phyloP scores from a whole-genome alignment of 92 coral and sea anemone species.

The Porites lobata region DNA sequence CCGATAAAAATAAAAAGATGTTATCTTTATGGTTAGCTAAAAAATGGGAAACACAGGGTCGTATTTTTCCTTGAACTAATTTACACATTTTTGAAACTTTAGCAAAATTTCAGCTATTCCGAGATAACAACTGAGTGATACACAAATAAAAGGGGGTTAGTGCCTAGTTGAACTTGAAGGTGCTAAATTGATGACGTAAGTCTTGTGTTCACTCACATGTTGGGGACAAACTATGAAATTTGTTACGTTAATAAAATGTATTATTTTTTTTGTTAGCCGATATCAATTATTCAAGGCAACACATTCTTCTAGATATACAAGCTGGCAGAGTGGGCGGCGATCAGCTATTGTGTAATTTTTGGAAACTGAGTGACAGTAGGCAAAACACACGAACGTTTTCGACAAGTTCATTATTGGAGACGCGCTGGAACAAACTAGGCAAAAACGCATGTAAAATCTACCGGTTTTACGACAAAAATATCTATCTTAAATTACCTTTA shows the following conservation, averaged over 20 bases:
- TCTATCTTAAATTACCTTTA: neutral
- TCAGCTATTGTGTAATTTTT: slow-evolving; percentile 17
- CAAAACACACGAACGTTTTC: slow-evolving; percentile 1
- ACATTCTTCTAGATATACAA: slow-evolving; percentile 14
- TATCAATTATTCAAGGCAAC: slow-evolving; percentile 25
- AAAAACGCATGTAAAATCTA: neutral
- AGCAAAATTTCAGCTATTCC: too few relatives aligned
- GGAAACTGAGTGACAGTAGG: slow-evolving; percentile 22
- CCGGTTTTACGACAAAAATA: neutral
- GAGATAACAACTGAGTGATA: too few relatives aligned
- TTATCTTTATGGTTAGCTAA: neutral
- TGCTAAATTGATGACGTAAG: neutral
- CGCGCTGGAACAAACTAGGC: neutral
- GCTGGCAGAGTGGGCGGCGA: neutral
- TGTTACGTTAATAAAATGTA: slow-evolving; percentile 8
- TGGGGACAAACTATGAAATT: neutral
- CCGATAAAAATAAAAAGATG: neutral
- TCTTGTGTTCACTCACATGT: neutral
- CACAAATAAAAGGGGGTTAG: neutral
- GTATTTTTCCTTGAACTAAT: too few relatives aligned
- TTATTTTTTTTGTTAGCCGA: neutral
- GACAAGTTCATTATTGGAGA: neutral
- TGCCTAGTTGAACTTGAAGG: too few relatives aligned
- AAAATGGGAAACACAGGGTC: neutral
- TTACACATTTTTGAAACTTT: too few relatives aligned